These are phyloP conservation scores for Orientallactaga bullata DNA, from an alignment of 2,113 vertebrate genomes.

Conservation along the genomic window DNA sequence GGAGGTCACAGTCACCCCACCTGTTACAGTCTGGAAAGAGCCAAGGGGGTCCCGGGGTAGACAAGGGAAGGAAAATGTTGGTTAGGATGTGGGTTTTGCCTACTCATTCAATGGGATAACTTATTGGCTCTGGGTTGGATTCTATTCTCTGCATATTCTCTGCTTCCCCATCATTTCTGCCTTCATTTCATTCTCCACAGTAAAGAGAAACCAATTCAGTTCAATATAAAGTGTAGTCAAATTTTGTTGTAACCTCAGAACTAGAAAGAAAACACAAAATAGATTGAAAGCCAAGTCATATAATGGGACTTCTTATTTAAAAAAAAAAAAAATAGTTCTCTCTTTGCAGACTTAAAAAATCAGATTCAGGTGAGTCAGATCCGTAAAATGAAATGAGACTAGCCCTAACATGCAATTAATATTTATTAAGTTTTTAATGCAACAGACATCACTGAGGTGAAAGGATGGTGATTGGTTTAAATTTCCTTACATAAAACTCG, in stretches of 20 bases:
- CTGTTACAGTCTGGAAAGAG: neutral
- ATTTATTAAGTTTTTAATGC: conserved; percentile 84
- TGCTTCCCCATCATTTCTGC: conserved; percentile 14
- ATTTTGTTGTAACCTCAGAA: conserved; percentile 71
- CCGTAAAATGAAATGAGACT: conserved; percentile 69
- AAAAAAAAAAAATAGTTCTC: conserved; percentile 53
- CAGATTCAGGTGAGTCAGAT: conserved; percentile 56
- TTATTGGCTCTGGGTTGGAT: conserved; percentile 14
- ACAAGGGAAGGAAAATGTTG: neutral
- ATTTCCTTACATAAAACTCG: conserved; percentile 76
- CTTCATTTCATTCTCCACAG: neutral
- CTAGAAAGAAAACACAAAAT: conserved; percentile 76
- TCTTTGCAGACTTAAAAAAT: conserved; percentile 50
- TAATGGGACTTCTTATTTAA: conserved; percentile 47
- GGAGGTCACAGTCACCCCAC: neutral
- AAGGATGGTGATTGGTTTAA: conserved; percentile 78
- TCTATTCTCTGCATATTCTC: neutral
- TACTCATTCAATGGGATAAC: neutral
- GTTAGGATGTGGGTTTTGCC: neutral
- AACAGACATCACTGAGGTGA: conserved; percentile 68
- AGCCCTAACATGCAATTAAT: conserved; percentile 78
- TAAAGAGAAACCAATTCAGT: conserved; percentile 39
- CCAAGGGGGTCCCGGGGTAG: neutral
- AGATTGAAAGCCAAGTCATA: conserved; percentile 69
- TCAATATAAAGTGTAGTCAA: conserved; percentile 56